Conservation (phyloP, 2,113 vertebrate species). For the Xiphorhynchus elegans region DNA sequence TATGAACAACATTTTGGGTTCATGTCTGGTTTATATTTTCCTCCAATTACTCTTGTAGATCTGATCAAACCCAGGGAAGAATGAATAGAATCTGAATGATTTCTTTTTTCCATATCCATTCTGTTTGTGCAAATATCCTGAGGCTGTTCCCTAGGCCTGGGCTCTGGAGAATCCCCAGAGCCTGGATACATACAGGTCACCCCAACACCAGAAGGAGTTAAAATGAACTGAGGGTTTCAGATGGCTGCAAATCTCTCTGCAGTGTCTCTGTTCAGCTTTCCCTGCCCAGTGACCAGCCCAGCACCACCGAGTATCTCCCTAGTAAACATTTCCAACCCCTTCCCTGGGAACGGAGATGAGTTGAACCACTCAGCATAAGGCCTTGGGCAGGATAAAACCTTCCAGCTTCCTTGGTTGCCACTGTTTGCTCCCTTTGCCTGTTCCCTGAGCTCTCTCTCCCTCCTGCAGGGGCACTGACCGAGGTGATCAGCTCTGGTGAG, state of each 20-base stretch:
- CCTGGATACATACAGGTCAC: background rate
- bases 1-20: background rate
- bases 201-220: accelerated
- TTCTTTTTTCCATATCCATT: background rate
- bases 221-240: background rate
- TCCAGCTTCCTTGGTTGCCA: background rate
- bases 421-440: background rate
- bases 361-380: background rate
- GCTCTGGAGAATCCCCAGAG: background rate
- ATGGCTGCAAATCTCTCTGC: background rate
- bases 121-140: background rate
- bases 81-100: background rate
- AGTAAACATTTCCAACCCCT: background rate
- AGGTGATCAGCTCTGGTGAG: conserved; percentile 96
- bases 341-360: background rate
- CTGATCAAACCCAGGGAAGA: background rate
- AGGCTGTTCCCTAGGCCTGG: background rate
- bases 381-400: background rate
- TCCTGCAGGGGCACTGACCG: conserved; percentile 92
- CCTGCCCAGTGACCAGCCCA: background rate
- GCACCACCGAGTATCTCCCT: accelerated
- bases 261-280: background rate
- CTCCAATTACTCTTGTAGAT: background rate
- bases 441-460: conserved; percentile 85
- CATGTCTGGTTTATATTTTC: background rate